A percentile compares a stretch with the other conserved stretches of the same genome.
Conservation (phyloP, 2,797 vertebrate species). For the Trematomus bernacchii region DNA sequence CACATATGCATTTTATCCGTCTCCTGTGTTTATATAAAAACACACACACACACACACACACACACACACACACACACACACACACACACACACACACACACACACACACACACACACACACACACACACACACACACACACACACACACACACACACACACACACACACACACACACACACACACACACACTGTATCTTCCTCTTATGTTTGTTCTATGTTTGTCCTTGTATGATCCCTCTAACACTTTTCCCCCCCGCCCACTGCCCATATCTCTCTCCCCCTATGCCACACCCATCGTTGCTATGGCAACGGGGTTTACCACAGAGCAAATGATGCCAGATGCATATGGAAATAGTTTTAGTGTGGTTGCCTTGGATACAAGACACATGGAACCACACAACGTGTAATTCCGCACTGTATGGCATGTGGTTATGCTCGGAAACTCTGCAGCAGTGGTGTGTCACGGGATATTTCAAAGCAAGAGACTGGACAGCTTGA, state of each 20-base stretch:
- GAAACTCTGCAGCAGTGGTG: constrained; percentile 36
- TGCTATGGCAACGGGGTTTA: constrained; percentile 72
- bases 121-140: constrained; percentile 26
- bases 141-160: constrained; percentile 10
- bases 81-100: too few species aligned
- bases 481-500: constrained; percentile 8
- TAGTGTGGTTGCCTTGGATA: constrained; percentile 74
- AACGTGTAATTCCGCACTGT: constrained; percentile 51
- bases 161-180: constrained; percentile 11
- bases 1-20: constrained; percentile 27
- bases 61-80: constrained; percentile 17
- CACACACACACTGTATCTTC: constrained; percentile 13
- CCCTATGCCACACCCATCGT: constrained; percentile 73
- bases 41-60: constrained; percentile 8
- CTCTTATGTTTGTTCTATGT: constrained; percentile 3
- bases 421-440: constrained; percentile 20
- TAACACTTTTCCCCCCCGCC: constrained; percentile 38
- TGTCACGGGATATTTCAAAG: constrained; percentile 34
- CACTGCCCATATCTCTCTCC: constrained; percentile 22
- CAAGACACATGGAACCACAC: constrained; percentile 50
- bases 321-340: constrained; percentile 68
- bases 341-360: constrained; percentile 74
- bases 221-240: constrained; percentile 57
- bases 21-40: constrained; percentile 17
- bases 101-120: constrained; percentile 1